Evolutionary conservation across 2,888 invertebrate species (phyloP), one percentile per base, ranked within the genome.

Genomic region (Drosophila recens): DNA sequence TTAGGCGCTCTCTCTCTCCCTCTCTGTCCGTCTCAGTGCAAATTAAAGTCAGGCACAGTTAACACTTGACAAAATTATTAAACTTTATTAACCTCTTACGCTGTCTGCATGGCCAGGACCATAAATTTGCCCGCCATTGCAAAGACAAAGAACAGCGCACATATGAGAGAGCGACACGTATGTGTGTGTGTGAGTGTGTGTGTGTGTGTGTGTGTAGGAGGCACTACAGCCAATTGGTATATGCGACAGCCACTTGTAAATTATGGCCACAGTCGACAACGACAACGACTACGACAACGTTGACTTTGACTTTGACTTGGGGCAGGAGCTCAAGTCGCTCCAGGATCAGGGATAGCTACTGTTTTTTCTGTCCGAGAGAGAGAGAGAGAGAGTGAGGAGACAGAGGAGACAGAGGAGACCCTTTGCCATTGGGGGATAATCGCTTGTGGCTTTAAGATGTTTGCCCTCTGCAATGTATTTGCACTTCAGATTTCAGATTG

Each of bases 41-140:
- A 72, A 83, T 81, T 84, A 74, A 87, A 81, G 82, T 46, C 74
- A 59, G 59, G 61, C 54, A 67, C 70, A 75, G 79, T 85, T 82
- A 75, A 79, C 76, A 82, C 79, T 79, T 69, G 75, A 82, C 73
- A 68, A 80, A 82, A 86, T 84, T 84, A 88, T 89, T 73, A 75
- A 80, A 80, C 80, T 88, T 84, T 84, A 88, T 88, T 89, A 83
- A 80, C 78, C 89, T 78, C 63, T 72, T 69, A 71, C 72, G 67
- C 45, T 74, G 88, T 72, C 76, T 74, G 81, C 73, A 68, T 62
- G 63, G 59, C 48, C 57, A 54, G 63, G 49, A 42, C 65, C 75
- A 84, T 84, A 84, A 84, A 84, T 58, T 84, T 70, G 62, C 42
- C 52, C 20, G 30, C 11, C 67, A 65, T 57, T 62, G 69, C 72